Percentiles rank a stretch among this genome's conserved stretches.
phyloP scores from a whole-genome alignment of 1,140 invertebrate genomes.

The Aphaenogaster floridana region DNA sequence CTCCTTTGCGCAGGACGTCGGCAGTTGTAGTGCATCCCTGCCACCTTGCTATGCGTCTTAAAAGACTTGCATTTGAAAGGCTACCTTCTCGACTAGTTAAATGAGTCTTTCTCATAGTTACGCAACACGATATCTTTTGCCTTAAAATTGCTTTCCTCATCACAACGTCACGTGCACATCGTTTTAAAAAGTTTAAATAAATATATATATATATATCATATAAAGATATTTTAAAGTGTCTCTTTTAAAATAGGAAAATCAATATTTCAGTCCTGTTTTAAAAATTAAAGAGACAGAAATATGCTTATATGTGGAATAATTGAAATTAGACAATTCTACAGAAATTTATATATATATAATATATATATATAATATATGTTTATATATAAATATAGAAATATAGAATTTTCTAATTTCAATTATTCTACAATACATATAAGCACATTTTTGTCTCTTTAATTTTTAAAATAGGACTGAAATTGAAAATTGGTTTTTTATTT shows the following conservation, averaged over 20 bases:
- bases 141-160: constrained; percentile 1
- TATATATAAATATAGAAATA: too few relatives aligned
- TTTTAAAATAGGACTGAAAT: too few relatives aligned
- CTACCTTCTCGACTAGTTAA: constrained; percentile 39
- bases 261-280: too few relatives aligned
- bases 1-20: constrained; percentile 31
- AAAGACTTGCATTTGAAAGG: constrained; percentile 52
- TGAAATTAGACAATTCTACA: too few relatives aligned
- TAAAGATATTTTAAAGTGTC: too few relatives aligned
- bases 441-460: not conserved
- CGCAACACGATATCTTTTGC: constrained; percentile 32
- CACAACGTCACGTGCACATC: not conserved
- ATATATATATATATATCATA: too few relatives aligned
- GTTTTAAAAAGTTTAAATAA: not conserved
- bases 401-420: not conserved
- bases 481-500: not conserved
- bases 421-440: not conserved
- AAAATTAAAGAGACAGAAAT: too few relatives aligned
- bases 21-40: constrained; percentile 45
- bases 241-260: too few relatives aligned
- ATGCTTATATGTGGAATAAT: too few relatives aligned
- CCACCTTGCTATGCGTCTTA: constrained; percentile 34
- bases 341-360: too few relatives aligned
- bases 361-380: too few relatives aligned
- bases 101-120: constrained; percentile 33